Evolutionary conservation across 1,140 invertebrate genomes (phyloP), one percentile per base, ranked within the genome.

Genomic region (Nomia melanderi): DNA sequence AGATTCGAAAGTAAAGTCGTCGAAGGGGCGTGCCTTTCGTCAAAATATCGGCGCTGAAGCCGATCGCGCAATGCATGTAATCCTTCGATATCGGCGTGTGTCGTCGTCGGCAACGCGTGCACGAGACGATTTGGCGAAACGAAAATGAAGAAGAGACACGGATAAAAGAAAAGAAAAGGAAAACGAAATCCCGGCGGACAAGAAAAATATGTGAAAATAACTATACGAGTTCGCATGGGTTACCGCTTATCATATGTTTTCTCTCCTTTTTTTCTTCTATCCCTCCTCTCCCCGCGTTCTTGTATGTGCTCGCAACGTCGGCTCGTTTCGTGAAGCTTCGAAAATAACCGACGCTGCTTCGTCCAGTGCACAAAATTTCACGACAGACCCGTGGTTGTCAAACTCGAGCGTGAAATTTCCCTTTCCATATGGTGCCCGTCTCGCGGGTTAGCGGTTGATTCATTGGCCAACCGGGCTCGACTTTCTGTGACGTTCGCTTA

Each of bases 1-100:
- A 78, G 81, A 83, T 82, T 83, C 63, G 81, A 83, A 83, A 82
- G 79, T 78, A 67, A 62, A 82, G 56, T 67, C 66, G 62, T 29
- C 67, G 29, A 76, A 59, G 54, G 64, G 73, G 64, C 73, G 64
- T 60, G 65, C 73, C 65, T 60, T 76, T 72, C 39, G 27, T 73
- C 69, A 57, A 73, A 73, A 78, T 59, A 78, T 64, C 54, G 29
- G 14, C 33, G 23, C 27, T 69, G 27, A 67, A 64, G 33, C 59
- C 25, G 33, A 25, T 5, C 41, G 20, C 17, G 29, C 39, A 62
- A n/a, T 53, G 70, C 63, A 66, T 75, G 63, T 20, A 41, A 65
- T 14, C 9, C 14, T 65, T 54, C 17, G 1, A 7, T 11, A 4
- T 29, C 17, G n/a, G 29, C 25, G 0, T n/a, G 12, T 36, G 23